Conservation (phyloP, 2,113 vertebrate species). For the Cairina moschata region DNA sequence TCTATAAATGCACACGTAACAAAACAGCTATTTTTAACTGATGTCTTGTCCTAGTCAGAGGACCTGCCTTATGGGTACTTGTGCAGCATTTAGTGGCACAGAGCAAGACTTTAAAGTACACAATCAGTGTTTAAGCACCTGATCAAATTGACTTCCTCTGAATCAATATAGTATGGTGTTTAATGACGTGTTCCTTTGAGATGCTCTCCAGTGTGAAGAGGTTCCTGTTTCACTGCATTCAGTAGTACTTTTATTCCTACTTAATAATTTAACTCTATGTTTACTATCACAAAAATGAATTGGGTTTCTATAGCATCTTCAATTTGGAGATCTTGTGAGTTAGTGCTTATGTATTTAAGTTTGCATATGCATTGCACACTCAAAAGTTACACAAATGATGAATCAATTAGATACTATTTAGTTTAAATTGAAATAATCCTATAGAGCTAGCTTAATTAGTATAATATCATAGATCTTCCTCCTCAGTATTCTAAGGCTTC, state of each 20-base stretch:
- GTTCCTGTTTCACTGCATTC: not conserved
- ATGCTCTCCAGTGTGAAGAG: not conserved
- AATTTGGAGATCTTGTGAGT: not conserved
- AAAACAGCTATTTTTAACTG: not conserved
- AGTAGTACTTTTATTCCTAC: not conserved
- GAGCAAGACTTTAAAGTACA: not conserved
- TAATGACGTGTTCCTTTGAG: accelerated
- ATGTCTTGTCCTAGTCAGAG: accelerated
- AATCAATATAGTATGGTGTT: accelerated
- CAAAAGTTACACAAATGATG: not conserved
- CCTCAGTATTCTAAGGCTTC: not conserved
- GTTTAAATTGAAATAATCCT: not conserved
- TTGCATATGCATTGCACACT: not conserved
- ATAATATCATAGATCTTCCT: not conserved
- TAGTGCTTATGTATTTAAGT: not conserved
- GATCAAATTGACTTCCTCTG: not conserved
- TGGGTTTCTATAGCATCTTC: not conserved
- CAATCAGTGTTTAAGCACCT: accelerated
- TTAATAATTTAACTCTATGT: not conserved
- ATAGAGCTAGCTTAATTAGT: not conserved
- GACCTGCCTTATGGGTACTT: not conserved
- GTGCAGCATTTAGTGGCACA: not conserved
- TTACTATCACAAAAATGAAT: not conserved
- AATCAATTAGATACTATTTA: not conserved
- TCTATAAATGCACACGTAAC: not conserved